These are phyloP conservation scores for Rhingia rostrata DNA, from an alignment of 2,888 invertebrate species.

Conservation along the genomic window DNA sequence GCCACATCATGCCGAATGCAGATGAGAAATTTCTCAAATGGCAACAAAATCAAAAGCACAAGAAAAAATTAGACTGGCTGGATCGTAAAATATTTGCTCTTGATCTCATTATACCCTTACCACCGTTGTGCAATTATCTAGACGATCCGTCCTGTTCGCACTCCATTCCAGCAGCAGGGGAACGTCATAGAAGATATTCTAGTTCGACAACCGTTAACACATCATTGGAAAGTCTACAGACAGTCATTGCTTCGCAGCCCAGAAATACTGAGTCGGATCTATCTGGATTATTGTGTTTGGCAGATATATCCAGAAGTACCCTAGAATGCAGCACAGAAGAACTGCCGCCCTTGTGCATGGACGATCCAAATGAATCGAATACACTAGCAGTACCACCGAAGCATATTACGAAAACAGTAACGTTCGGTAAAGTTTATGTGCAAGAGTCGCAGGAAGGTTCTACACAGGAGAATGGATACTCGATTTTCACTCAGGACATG, in stretches of 20 bases:
- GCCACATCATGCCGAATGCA: conserved; percentile 32
- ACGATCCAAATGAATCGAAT: background rate
- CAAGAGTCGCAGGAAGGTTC: conserved; percentile 40
- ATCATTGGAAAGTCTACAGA: conserved; percentile 39
- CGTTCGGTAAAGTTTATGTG: no score
- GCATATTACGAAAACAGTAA: background rate
- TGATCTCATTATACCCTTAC: conserved; percentile 6
- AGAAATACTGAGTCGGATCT: background rate
- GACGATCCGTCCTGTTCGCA: background rate
- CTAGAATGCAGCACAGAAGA: conserved; percentile 8
- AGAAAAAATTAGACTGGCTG: conserved; percentile 14
- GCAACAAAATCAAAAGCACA: conserved; percentile 25
- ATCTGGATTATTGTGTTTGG: background rate
- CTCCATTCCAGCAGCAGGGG: background rate
- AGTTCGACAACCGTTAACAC: conserved; percentile 13
- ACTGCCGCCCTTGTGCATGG: background rate
- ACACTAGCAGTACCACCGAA: background rate
- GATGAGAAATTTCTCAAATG: conserved; percentile 57
- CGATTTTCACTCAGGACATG: conserved; percentile 48
- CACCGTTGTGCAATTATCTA: background rate
- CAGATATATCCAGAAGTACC: conserved; percentile 8
- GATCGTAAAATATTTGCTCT: conserved; percentile 22
- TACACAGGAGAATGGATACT: conserved; percentile 34
- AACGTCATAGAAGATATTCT: background rate
- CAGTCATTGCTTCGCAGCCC: conserved; percentile 58